phyloP scores from a whole-genome alignment of 1,140 invertebrate genomes.

The Calliopsis andreniformis region DNA sequence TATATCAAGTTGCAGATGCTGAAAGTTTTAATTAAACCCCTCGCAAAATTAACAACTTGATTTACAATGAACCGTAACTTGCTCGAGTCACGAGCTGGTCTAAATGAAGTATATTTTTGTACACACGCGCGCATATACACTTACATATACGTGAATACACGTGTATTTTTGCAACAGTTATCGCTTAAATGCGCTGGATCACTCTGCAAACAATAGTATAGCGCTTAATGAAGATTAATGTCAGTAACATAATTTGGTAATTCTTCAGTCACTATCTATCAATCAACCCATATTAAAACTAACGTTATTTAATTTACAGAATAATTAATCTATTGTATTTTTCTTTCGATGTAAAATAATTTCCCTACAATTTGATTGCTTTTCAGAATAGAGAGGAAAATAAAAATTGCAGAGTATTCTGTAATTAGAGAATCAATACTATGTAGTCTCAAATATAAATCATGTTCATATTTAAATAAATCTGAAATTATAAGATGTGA shows the following conservation, averaged over 20 bases:
- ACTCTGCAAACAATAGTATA: slow-evolving; percentile 35
- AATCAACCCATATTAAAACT: neutral
- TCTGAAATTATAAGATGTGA: neutral
- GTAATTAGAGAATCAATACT: neutral
- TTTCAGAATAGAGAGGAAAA: neutral
- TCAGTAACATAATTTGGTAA: neutral
- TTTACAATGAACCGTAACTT: slow-evolving; percentile 40
- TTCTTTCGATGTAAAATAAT: neutral
- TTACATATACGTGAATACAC: slow-evolving; percentile 16
- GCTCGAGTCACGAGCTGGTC: slow-evolving; percentile 53
- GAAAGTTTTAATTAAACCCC: slow-evolving; percentile 37
- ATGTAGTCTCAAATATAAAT: neutral
- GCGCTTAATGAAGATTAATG: slow-evolving; percentile 1
- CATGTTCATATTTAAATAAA: neutral
- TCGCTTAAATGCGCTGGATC: neutral
- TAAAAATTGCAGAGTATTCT: neutral
- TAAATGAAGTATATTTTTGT: slow-evolving; percentile 45
- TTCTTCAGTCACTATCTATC: neutral
- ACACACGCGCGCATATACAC: slow-evolving; percentile 35
- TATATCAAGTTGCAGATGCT: slow-evolving; percentile 37
- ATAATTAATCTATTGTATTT: neutral
- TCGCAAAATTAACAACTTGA: slow-evolving; percentile 23
- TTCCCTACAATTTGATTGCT: slow-evolving; percentile 4
- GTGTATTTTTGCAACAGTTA: slow-evolving; percentile 3
- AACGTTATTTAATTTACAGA: neutral